Evolutionary conservation across 2,113 vertebrate genomes (phyloP).

Genomic region (Notothenia rossii): DNA sequence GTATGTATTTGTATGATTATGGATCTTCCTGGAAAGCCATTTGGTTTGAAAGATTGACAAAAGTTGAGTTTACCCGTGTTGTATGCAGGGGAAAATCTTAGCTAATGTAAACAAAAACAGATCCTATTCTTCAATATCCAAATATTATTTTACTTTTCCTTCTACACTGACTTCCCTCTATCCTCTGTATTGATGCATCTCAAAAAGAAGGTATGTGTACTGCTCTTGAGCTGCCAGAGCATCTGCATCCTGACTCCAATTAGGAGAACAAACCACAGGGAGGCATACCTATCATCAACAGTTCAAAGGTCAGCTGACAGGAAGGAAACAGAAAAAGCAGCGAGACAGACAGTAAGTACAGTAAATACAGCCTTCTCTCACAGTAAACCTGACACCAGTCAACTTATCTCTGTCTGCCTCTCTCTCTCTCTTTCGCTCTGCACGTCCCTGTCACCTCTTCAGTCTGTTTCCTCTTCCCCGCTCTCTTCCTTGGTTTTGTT

Average conservation of each 20-base stretch:
- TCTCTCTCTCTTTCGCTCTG: conserved; percentile 63
- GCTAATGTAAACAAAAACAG: conserved; percentile 31
- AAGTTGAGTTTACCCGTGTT: not conserved
- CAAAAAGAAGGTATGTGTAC: conserved; percentile 37
- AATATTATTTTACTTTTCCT: conserved; percentile 26
- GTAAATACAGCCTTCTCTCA: conserved; percentile 48
- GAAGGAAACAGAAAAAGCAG: conserved; percentile 65
- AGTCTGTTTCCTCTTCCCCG: conserved; percentile 75
- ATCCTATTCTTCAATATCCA: conserved; percentile 16
- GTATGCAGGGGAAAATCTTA: conserved; percentile 18
- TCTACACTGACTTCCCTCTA: conserved; percentile 19
- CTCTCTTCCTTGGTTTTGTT: conserved; percentile 74
- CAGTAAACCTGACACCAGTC: conserved; percentile 58
- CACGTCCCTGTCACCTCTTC: conserved; percentile 70
- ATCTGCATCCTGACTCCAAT: conserved; percentile 82
- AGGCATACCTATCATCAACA: conserved; percentile 64
- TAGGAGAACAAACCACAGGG: conserved; percentile 78
- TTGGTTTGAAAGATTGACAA: not conserved
- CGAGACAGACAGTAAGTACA: conserved; percentile 58
- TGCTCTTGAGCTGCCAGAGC: conserved; percentile 62
- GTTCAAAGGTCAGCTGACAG: conserved; percentile 80
- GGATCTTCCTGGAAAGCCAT: conserved; percentile 8
- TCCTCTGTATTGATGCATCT: conserved; percentile 35
- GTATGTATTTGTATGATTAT: conserved; percentile 4
- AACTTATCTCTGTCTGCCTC: conserved; percentile 23